A percentile compares a stretch with the other conserved stretches of the same genome.
Evolutionary conservation across 1,140 invertebrate species (phyloP).

Genomic region (Drosophila eugracilis): DNA sequence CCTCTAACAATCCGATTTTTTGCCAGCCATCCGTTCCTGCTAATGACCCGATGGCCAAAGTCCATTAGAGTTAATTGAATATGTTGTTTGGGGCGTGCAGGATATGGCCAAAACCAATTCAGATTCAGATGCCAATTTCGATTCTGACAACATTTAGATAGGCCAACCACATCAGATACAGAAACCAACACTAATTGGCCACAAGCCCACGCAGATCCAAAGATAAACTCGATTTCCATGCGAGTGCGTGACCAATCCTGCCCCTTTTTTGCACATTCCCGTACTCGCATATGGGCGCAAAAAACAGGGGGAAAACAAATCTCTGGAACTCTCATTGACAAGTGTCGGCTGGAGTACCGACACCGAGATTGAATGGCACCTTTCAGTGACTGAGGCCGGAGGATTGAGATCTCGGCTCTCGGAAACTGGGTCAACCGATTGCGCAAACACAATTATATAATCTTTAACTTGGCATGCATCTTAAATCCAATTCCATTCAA

Average conservation of each 20-base stretch:
- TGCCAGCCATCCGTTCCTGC: conserved; percentile 17
- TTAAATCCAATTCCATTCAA: conserved; percentile 39
- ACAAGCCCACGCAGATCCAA: conserved; percentile 21
- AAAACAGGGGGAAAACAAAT: conserved; percentile 37
- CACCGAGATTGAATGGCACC: conserved; percentile 20
- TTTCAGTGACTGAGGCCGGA: conserved; percentile 11
- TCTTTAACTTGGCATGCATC: conserved; percentile 45
- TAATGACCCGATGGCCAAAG: conserved; percentile 60
- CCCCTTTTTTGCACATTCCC: conserved; percentile 9
- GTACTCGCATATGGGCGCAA: background rate
- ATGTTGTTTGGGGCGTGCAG: conserved; percentile 57
- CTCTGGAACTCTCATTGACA: conserved; percentile 59
- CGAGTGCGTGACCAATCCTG: conserved; percentile 23
- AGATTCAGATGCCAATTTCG: conserved; percentile 30
- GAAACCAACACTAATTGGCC: conserved; percentile 60
- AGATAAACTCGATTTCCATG: conserved; percentile 35
- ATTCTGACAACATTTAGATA: conserved; percentile 41
- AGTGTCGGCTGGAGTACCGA: conserved; percentile 18
- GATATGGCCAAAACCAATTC: conserved; percentile 34
- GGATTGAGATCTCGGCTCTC: conserved; percentile 5
- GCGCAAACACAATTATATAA: conserved; percentile 54
- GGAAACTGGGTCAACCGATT: conserved; percentile 45
- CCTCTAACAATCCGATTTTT: background rate
- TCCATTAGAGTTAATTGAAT: conserved; percentile 82
- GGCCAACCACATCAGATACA: conserved; percentile 40